Evolutionary conservation across 2,113 vertebrate species (phyloP).

Genomic region (Myiozetetes cayanensis): DNA sequence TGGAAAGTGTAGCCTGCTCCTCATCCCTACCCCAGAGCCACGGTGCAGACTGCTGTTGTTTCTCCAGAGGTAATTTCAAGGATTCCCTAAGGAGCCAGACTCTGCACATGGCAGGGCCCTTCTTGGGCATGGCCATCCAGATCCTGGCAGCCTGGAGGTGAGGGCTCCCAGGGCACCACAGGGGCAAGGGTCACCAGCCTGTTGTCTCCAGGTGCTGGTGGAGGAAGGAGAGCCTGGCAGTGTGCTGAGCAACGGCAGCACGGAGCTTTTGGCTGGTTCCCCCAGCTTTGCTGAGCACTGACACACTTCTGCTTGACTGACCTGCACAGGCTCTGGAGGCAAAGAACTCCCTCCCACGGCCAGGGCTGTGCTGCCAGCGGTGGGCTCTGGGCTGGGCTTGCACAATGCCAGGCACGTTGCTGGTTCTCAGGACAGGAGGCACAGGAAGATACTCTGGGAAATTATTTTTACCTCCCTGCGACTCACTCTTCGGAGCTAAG

Average conservation of each 20-base stretch:
- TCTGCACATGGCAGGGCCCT: background rate
- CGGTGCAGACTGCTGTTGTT: background rate
- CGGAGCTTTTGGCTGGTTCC: background rate
- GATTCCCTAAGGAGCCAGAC: background rate
- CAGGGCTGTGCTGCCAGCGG: background rate
- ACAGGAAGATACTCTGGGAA: background rate
- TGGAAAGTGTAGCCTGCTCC: slow-evolving; percentile 1
- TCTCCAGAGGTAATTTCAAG: background rate
- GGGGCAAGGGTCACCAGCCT: background rate
- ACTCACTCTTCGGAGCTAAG: background rate
- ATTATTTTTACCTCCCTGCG: background rate
- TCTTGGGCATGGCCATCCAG: background rate
- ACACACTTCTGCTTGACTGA: background rate
- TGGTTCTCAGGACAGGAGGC: background rate
- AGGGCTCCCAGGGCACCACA: too few relatives aligned
- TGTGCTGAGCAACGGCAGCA: background rate
- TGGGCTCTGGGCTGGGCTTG: background rate
- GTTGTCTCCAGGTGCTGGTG: background rate
- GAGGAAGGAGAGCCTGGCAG: background rate
- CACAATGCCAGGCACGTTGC: background rate
- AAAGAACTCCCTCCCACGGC: background rate
- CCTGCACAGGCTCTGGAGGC: background rate
- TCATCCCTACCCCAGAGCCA: background rate
- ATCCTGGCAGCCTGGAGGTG: background rate
- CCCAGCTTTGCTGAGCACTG: background rate